Base-by-base conservation (phyloP, 1,140 invertebrate species). In the Philotrypesis tridentata region DNA sequence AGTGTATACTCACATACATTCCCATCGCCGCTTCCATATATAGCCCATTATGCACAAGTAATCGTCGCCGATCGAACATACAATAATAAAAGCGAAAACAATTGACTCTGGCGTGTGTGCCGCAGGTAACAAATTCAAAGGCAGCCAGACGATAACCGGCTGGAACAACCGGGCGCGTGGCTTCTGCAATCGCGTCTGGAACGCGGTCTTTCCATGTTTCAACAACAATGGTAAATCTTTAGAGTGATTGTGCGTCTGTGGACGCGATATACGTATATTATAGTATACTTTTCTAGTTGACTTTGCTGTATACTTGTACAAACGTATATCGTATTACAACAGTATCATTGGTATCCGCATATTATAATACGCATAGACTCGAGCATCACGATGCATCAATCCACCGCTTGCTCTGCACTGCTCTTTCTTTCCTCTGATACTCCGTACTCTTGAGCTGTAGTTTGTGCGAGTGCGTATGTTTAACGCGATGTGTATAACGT, bases 121-220 rank as follows among this genome's bases (percentile, higher is more conserved):
- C 33, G 43, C 68, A 83, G 77, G 76, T 75, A 61, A 74, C 68
- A 91, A 87, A 88, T 89, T 90, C 86, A 90, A 88, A 82, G 87
- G 89, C 83, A 86, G 85, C 72, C 86, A 90, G 87, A 87, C 87
- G 78, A 88, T 91, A 84, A 87, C 87, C 77, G 90, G 86, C 80
- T 92, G 91, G 91, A 91, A 91, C 87, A 90, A 89, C 85, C 90
- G 91, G 81, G 91, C 90, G 81, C 90, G 91, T 85, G 90, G 90
- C 85, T 91, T 92, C 88, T 92, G 91, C 89, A 91, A 90, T 87
- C 90, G 91, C 86, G 87, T 91, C 83, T 84, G 91, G 84, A 92
- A 91, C 85, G 89, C 89, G 79, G 86, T 92, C 65, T 91, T 90
- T 80, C 90, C 90, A 43, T 91, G 90, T 88, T 91, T 91, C 88